Conservation (phyloP, 2,113 vertebrate species). For the Callipepla squamata region DNA sequence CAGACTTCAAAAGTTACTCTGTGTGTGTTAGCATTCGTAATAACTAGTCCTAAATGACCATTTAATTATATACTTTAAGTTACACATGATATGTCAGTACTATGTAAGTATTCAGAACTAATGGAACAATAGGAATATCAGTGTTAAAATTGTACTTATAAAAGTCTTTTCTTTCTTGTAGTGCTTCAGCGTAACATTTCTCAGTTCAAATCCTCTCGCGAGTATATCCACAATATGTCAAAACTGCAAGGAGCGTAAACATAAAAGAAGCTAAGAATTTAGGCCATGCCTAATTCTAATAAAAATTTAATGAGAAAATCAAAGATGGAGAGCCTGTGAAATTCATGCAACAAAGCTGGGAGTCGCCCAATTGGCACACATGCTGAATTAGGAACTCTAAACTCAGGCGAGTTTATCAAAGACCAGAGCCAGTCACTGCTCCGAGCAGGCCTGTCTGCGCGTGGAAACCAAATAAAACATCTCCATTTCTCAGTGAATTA, state of each 20-base stretch:
- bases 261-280: slow-evolving; percentile 31
- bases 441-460: accelerated
- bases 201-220: neutral
- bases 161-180: slow-evolving; percentile 4
- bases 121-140: slow-evolving; percentile 8
- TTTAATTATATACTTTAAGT: slow-evolving; percentile 69
- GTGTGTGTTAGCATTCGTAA: slow-evolving; percentile 6
- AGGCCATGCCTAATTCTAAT: slow-evolving; percentile 36
- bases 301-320: slow-evolving; percentile 32
- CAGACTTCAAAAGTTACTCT: slow-evolving; percentile 57
- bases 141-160: neutral
- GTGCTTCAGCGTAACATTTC: neutral
- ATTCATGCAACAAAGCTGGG: neutral
- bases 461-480: neutral
- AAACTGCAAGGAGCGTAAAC: neutral
- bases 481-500: neutral
- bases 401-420: neutral
- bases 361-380: neutral
- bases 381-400: neutral
- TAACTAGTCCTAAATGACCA: slow-evolving; percentile 56
- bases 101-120: slow-evolving; percentile 30
- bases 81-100: slow-evolving; percentile 4
- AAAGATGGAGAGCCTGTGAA: slow-evolving; percentile 9
- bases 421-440: neutral
- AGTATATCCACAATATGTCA: neutral